Evolutionary conservation across 1,140 invertebrate species (phyloP).

Genomic region (Panonychus citri): DNA sequence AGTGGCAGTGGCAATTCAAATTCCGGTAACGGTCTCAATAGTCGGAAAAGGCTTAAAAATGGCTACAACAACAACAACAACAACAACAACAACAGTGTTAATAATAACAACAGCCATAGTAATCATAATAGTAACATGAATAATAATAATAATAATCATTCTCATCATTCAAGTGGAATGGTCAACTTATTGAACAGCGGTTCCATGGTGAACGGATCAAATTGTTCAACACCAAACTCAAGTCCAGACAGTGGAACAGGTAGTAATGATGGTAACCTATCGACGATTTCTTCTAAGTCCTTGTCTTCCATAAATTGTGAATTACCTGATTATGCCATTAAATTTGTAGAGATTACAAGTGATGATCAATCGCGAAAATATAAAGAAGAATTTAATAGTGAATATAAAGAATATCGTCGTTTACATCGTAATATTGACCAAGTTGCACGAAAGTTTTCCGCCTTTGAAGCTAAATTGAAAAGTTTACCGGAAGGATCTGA

Average conservation of each 20-base stretch:
- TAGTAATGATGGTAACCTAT: constrained; percentile 6
- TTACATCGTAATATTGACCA: constrained; percentile 47
- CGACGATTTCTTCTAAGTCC: not conserved
- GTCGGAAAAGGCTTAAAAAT: constrained; percentile 8
- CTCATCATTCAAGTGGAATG: not conserved
- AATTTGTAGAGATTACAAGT: constrained; percentile 46
- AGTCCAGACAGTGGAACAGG: constrained; percentile 7
- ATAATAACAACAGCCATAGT: not conserved
- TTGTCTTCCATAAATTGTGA: constrained; percentile 5
- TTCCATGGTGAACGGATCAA: constrained; percentile 1
- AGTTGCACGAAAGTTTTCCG: constrained; percentile 46
- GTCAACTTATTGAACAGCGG: not conserved
- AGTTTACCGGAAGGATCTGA: constrained; percentile 26
- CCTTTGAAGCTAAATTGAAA: constrained; percentile 39
- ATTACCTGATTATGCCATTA: not conserved
- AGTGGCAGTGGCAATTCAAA: constrained; percentile 12
- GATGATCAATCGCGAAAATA: constrained; percentile 51
- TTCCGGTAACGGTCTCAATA: constrained; percentile 6
- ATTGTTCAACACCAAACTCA: constrained; percentile 8
- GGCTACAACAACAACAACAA: constrained; percentile 11
- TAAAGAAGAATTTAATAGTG: constrained; percentile 60
- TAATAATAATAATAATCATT: not conserved
- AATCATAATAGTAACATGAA: not conserved
- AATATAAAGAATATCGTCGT: constrained; percentile 56
- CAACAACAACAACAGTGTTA: constrained; percentile 11